A percentile compares a stretch with the other conserved stretches of the same genome.
Conservation (phyloP, 1,140 invertebrate genomes). For the Drosophila varians region DNA sequence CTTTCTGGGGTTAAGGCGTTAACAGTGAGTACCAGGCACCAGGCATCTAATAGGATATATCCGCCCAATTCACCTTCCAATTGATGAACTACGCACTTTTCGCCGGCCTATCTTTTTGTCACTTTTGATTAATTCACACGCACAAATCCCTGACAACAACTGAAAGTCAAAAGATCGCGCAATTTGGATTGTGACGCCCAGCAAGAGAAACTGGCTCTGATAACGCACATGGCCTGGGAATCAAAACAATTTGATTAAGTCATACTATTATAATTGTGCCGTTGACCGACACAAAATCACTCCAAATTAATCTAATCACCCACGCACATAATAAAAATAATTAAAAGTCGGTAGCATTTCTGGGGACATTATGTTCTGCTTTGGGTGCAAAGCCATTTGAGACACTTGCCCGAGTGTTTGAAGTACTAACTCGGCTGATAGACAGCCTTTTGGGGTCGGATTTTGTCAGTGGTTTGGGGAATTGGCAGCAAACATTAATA, state of each 20-base stretch:
- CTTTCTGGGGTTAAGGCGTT: slow-evolving; percentile 51
- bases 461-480: not conserved
- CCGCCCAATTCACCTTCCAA: slow-evolving; percentile 51
- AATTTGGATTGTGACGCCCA: slow-evolving; percentile 27
- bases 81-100: slow-evolving; percentile 47
- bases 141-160: slow-evolving; percentile 31
- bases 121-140: slow-evolving; percentile 42
- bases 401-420: not conserved
- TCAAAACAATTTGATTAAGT: slow-evolving; percentile 69
- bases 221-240: slow-evolving; percentile 37
- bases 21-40: slow-evolving; percentile 60
- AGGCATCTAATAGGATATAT: slow-evolving; percentile 61
- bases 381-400: slow-evolving; percentile 11
- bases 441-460: not conserved
- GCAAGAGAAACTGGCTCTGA: slow-evolving; percentile 19
- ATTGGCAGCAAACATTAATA: not conserved
- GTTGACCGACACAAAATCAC: slow-evolving; percentile 15
- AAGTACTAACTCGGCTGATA: not conserved
- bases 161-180: slow-evolving; percentile 22
- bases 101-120: slow-evolving; percentile 23
- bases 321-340: slow-evolving; percentile 31
- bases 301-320: slow-evolving; percentile 53
- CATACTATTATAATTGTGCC: slow-evolving; percentile 12
- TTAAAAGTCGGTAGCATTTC: not conserved
- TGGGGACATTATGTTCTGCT: not conserved